phyloP scores from a whole-genome alignment of 2,797 vertebrate species.

The Sebastiscus tertius region DNA sequence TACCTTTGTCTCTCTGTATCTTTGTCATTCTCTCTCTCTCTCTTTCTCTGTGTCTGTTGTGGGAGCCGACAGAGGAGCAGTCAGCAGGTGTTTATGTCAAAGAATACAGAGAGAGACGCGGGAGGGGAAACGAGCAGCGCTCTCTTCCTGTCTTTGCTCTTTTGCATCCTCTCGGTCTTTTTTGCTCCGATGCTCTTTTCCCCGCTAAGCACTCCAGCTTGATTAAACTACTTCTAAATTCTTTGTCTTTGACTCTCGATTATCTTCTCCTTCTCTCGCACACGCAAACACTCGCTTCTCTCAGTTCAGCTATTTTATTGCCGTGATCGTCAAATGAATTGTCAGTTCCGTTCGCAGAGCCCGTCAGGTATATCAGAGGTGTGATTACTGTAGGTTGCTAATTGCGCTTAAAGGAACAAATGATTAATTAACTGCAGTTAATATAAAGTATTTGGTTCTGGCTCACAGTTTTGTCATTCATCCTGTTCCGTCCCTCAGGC shows the following conservation, averaged over 20 bases:
- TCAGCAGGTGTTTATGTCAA: slow-evolving; percentile 80
- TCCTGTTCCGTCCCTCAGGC: slow-evolving; percentile 24
- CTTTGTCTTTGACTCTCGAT: slow-evolving; percentile 29
- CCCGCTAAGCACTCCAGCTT: slow-evolving; percentile 43
- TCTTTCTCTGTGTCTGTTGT: slow-evolving; percentile 42
- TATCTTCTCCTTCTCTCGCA: slow-evolving; percentile 13
- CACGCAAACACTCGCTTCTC: not conserved
- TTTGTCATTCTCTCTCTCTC: slow-evolving; percentile 43
- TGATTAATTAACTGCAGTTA: slow-evolving; percentile 44
- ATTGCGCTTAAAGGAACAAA: slow-evolving; percentile 52
- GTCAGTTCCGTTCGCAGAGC: not conserved
- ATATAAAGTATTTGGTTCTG: slow-evolving; percentile 26
- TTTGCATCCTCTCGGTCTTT: slow-evolving; percentile 56
- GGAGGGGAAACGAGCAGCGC: slow-evolving; percentile 51
- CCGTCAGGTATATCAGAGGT: slow-evolving; percentile 25
- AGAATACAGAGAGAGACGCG: slow-evolving; percentile 48
- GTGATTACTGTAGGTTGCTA: slow-evolving; percentile 33
- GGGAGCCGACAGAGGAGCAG: slow-evolving; percentile 74
- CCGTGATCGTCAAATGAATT: slow-evolving; percentile 8
- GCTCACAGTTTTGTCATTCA: slow-evolving; percentile 32
- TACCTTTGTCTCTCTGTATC: slow-evolving; percentile 61
- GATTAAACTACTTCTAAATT: slow-evolving; percentile 59
- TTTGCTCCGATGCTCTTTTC: slow-evolving; percentile 42
- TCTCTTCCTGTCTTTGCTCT: slow-evolving; percentile 59
- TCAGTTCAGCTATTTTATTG: not conserved